Base-by-base conservation (phyloP, 2,797 vertebrate genomes). In the Cichlasoma orientale region DNA sequence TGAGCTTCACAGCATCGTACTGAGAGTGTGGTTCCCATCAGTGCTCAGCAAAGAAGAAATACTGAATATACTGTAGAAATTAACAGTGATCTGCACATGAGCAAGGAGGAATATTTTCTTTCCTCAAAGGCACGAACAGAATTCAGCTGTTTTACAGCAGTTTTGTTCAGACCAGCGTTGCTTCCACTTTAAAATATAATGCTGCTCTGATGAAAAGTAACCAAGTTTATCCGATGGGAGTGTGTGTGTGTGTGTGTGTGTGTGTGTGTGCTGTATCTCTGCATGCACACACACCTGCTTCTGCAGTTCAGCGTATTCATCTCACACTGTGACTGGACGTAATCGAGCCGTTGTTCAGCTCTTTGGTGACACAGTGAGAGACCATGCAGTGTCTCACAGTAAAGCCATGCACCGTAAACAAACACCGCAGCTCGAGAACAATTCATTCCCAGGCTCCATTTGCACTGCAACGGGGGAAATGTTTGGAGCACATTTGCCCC, bases 391-490 rank as follows among this genome's bases (percentile, higher is more conserved):
- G 63, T 68, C 2, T 68, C 1, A 0, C 9, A 59, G 77, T 54
- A 74, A 47, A 19, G 14, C 16, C 29, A 68, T 47, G 3, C 9
- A 6, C 58, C n/a, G 31, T 23, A 54, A 80, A 84, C 4, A 58
- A 4, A 16, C 68, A 29, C 16, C 16, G 12, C 10, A 18, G 29
- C 52, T 27, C 3, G 41, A 23, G 5, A 25, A 14, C 13, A 25
- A 73, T 52, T 77, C 2, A 78, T 63, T 72, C 73, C 33, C 41
- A 68, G 18, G 31, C 74, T 68, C 19, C 41, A 27, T 82, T 74
- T 25, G 52, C 74, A 13, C n/a, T 84, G 86, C 83, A 86, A 90
- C 14, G 88, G 52, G 36, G 50, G 53, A 55, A 55, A 68, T 16
- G 44, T 71, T 61, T 76, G 31, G 13, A 11, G 21, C 56, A 54